A percentile compares a stretch with the other conserved stretches of the same genome.
Conservation (phyloP, 2,888 invertebrate species). For the Neoitamus cyanurus region DNA sequence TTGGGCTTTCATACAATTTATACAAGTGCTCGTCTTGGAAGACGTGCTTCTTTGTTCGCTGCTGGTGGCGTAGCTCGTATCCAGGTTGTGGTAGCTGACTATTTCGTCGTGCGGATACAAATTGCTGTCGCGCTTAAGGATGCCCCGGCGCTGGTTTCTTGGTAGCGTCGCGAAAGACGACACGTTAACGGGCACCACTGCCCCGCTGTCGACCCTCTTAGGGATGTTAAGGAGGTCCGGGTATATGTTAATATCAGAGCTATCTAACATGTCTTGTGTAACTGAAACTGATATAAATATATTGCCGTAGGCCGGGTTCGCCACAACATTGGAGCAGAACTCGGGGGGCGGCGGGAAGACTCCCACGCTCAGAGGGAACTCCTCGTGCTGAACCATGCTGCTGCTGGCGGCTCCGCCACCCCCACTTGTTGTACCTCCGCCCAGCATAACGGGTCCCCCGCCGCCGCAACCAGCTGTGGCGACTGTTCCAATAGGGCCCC, state of each 20-base stretch:
- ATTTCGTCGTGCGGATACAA: conserved; percentile 66
- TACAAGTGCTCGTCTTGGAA: conserved; percentile 54
- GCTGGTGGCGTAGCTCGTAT: conserved; percentile 58
- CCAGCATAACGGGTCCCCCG: background rate
- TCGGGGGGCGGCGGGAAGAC: conserved; percentile 71
- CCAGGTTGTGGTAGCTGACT: conserved; percentile 65
- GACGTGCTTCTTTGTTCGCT: conserved; percentile 54
- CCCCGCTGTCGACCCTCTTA: conserved; percentile 66
- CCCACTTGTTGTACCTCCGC: background rate
- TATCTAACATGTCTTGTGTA: conserved; percentile 75
- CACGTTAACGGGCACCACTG: conserved; percentile 60
- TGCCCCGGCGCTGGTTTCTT: conserved; percentile 64
- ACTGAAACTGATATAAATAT: conserved; percentile 87
- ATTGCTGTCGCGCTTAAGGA: conserved; percentile 63
- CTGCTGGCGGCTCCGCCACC: conserved; percentile 30
- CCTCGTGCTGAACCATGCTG: conserved; percentile 57
- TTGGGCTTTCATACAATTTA: conserved; percentile 57
- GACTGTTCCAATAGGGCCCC: conserved; percentile 57
- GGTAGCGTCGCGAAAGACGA: conserved; percentile 68
- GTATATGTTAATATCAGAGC: conserved; percentile 76
- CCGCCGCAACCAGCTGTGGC: conserved; percentile 41
- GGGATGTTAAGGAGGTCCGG: conserved; percentile 84
- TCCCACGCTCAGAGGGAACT: conserved; percentile 67
- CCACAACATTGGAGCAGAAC: conserved; percentile 68
- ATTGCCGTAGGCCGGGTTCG: conserved; percentile 69